phyloP scores from a whole-genome alignment of 2,888 invertebrate genomes.

The Homarus gammarus region DNA sequence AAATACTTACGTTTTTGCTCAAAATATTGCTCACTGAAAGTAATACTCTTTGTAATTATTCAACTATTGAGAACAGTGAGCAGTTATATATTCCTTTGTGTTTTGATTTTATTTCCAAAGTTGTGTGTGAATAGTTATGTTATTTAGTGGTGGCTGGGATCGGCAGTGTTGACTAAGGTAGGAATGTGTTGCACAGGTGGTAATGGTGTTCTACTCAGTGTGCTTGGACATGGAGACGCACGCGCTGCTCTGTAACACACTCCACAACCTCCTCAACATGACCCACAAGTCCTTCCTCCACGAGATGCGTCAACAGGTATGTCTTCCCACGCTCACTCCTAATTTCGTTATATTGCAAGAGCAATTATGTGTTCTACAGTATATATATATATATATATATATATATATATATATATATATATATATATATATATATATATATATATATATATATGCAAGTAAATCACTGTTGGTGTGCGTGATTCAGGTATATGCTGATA shows the following conservation, averaged over 20 bases:
- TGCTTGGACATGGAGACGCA: conserved; percentile 59
- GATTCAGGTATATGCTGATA: too few species aligned
- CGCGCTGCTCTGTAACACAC: conserved; percentile 68
- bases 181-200: conserved; percentile 28
- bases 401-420: conserved; percentile 6
- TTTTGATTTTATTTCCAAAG: neutral
- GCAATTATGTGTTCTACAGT: too few species aligned
- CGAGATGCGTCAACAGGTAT: conserved; percentile 48
- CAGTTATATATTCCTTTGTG: neutral
- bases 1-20: too few species aligned
- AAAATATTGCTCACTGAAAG: too few species aligned
- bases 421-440: neutral
- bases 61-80: too few species aligned
- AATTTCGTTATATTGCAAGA: too few species aligned
- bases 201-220: conserved; percentile 69
- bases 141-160: neutral
- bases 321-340: too few species aligned
- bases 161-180: neutral
- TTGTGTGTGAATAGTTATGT: neutral
- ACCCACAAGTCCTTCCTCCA: conserved; percentile 58
- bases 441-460: too few species aligned
- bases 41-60: neutral
- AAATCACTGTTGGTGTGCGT: too few species aligned
- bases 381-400: too few species aligned
- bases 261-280: conserved; percentile 70